Percentiles rank a stretch among this genome's conserved stretches.
Evolutionary conservation across 2,113 vertebrate species (phyloP).

Genomic region (Leptobrachium leishanense): DNA sequence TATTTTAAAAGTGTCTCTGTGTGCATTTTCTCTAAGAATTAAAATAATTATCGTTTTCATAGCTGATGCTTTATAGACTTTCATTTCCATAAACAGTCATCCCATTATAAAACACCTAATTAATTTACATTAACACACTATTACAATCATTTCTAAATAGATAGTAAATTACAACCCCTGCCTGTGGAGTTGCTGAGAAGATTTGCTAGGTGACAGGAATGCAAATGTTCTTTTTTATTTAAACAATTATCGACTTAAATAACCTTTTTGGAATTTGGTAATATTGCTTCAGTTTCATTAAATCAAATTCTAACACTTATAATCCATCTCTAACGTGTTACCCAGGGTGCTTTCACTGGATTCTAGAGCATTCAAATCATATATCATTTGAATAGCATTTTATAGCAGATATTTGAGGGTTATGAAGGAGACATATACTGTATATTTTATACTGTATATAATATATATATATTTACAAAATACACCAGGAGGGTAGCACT

Average conservation of each 20-base stretch:
- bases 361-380: no score
- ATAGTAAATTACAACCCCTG: conserved; percentile 37
- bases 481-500: no score
- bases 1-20: conserved; percentile 45
- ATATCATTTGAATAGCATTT: no score
- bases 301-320: neutral
- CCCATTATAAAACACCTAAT: conserved; percentile 48
- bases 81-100: conserved; percentile 50
- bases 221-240: conserved; percentile 4
- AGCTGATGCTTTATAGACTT: conserved; percentile 46
- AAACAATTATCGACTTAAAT: neutral
- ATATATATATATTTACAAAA: no score
- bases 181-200: conserved; percentile 39
- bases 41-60: conserved; percentile 49
- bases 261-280: neutral
- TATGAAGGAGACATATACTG: no score
- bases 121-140: conserved; percentile 47
- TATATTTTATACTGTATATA: no score
- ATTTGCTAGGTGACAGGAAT: conserved; percentile 18
- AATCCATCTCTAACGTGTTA: neutral
- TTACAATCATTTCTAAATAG: conserved; percentile 36
- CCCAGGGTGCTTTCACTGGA: neutral
- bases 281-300: neutral
- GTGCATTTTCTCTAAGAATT: conserved; percentile 37
- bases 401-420: no score